phyloP scores from a whole-genome alignment of 1,140 invertebrate genomes.

The Coelopa frigida region DNA sequence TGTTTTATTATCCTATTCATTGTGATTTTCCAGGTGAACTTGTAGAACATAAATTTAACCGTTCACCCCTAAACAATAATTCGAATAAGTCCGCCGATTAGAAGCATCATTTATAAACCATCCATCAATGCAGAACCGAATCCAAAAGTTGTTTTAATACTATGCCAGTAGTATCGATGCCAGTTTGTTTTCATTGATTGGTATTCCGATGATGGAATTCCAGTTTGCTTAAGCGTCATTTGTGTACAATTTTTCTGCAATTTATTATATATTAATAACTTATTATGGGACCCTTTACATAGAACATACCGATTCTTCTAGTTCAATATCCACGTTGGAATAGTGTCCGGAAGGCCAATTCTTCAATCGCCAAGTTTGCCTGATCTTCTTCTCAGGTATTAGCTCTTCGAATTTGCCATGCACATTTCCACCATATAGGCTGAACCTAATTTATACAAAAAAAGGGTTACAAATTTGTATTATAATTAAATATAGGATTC shows the following conservation, averaged over 20 bases:
- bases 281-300: not conserved
- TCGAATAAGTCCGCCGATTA: no score
- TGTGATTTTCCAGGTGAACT: no score
- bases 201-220: constrained; percentile 70
- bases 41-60: no score
- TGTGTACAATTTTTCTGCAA: constrained; percentile 69
- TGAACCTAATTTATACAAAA: constrained; percentile 58
- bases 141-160: constrained; percentile 87
- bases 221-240: constrained; percentile 70
- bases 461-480: not conserved
- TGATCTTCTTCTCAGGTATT: constrained; percentile 74
- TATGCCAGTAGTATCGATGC: constrained; percentile 86
- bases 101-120: constrained; percentile 33
- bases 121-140: constrained; percentile 63
- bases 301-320: constrained; percentile 71
- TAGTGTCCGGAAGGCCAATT: constrained; percentile 89
- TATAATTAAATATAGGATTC: not conserved
- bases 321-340: constrained; percentile 78
- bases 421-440: constrained; percentile 88
- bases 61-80: no score
- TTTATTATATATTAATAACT: constrained; percentile 1
- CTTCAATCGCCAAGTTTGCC: constrained; percentile 91
- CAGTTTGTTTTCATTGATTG: constrained; percentile 81
- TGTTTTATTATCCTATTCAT: no score
- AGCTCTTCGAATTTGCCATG: constrained; percentile 81